Base-by-base conservation (phyloP, 2,797 vertebrate species). In the Vireo griseus region DNA sequence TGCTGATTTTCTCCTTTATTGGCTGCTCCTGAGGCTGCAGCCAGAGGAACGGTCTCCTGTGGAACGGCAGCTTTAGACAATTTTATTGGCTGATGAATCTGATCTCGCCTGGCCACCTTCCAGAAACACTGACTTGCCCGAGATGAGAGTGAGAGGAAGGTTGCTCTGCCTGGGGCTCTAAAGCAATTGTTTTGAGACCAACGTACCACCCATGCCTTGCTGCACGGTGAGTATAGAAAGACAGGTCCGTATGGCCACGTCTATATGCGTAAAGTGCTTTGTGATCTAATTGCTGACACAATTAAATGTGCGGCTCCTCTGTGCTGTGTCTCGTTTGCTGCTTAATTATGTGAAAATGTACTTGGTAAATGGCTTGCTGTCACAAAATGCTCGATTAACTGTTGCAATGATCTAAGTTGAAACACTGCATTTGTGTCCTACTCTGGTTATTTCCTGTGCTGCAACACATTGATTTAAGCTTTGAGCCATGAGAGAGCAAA, bases 11-110 rank as follows among this genome's bases (percentile, higher is more conserved):
- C 92, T 74, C 69, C 93, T 91, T 93, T 84, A 96, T 92, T 96
- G 96, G 96, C 95, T 95, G 94, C 90, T 95, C 86, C 86, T n/a
- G 77, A 92, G 62, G 52, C 97, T 83, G 91, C 93, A 96, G 93
- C 86, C 86, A 0, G 88, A 95, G 91, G 76, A 95, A 90, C 31
- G 0, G 88, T 97, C 94, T 97, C 95, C 92, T 88, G 96, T 97
- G 95, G 95, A 96, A 97, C 84, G 14, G 92, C 94, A 95, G 96
- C 94, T 95, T 91, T 90, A 92, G 91, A 83, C 94, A 78, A 96
- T 97, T 96, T 97, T 96, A 97, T 97, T 97, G 97, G 97, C 94
- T 97, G 95, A 96, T 94, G 96, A 96, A 97, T 97, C 93, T 89
- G 93, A 96, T 97, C 96, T 96, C 71, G 92, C 78, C 85, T 97